A percentile compares a stretch with the other conserved stretches of the same genome.
Conservation (phyloP, 2,113 vertebrate species). For the Furnarius figulus region DNA sequence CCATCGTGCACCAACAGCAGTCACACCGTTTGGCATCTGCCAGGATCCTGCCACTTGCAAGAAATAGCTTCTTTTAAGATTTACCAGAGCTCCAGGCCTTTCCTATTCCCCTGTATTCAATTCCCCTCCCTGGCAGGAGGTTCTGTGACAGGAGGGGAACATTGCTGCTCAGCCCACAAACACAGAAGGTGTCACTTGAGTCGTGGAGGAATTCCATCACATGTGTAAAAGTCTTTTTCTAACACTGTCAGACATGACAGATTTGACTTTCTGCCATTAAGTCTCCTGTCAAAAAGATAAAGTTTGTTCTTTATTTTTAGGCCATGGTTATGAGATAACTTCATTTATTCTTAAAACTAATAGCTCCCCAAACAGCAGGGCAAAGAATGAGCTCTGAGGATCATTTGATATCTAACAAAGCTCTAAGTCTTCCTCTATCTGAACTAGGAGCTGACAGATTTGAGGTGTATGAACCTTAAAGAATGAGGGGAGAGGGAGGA, state of each 20-base stretch:
- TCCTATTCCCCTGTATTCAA: background rate
- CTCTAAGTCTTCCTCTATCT: background rate
- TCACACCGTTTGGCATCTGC: background rate
- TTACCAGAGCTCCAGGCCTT: background rate
- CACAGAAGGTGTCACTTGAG: background rate
- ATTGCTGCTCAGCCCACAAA: background rate
- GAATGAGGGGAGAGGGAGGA: background rate
- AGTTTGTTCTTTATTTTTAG: background rate
- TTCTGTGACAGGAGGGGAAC: background rate
- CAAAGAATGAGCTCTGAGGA: background rate
- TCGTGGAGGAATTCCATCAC: background rate
- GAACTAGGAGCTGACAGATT: background rate
- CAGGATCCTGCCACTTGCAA: background rate
- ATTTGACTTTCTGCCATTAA: background rate
- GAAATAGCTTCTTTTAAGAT: background rate
- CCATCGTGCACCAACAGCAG: accelerated
- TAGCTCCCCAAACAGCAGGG: background rate
- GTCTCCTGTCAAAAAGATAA: background rate
- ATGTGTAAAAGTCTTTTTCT: background rate
- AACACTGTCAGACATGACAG: background rate
- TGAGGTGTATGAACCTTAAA: background rate
- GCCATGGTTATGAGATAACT: background rate
- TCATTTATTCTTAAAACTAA: background rate
- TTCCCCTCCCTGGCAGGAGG: background rate
- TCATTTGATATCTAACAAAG: background rate